phyloP scores from a whole-genome alignment of 2,113 vertebrate genomes.

The Gallinago jamesoni region DNA sequence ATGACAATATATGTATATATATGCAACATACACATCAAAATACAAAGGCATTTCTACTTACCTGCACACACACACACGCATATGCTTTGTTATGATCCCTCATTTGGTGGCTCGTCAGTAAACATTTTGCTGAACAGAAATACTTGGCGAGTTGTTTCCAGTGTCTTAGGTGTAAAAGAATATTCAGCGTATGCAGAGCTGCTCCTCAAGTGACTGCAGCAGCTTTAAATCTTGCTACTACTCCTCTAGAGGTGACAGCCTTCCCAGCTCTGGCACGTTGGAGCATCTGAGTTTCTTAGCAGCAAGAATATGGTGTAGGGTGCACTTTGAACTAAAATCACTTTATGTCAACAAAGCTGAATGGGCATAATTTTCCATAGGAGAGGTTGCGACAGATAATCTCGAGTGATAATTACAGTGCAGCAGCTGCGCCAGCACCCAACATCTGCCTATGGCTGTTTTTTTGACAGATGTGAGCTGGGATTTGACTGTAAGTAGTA shows the following conservation, averaged over 20 bases:
- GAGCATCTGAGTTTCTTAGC: accelerated
- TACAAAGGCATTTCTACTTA: accelerated
- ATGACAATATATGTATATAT: neutral
- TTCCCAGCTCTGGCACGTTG: neutral
- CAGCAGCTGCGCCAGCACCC: neutral
- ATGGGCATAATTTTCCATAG: neutral
- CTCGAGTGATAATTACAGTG: neutral
- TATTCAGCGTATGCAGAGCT: neutral
- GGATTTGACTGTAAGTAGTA: neutral
- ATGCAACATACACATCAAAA: neutral
- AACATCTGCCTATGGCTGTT: neutral
- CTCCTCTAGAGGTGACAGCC: neutral
- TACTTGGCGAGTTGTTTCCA: neutral
- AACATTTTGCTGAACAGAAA: neutral
- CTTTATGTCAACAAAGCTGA: too few relatives aligned
- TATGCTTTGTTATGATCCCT: accelerated
- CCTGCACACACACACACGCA: neutral
- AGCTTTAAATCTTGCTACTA: neutral
- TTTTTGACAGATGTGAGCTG: neutral
- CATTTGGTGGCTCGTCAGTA: neutral
- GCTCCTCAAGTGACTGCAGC: neutral
- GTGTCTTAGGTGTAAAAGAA: neutral
- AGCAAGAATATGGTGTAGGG: neutral
- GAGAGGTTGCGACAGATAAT: neutral
- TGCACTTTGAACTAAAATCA: neutral